Conservation (phyloP, 2,113 vertebrate species). For the Corythoichthys haematopterus region DNA sequence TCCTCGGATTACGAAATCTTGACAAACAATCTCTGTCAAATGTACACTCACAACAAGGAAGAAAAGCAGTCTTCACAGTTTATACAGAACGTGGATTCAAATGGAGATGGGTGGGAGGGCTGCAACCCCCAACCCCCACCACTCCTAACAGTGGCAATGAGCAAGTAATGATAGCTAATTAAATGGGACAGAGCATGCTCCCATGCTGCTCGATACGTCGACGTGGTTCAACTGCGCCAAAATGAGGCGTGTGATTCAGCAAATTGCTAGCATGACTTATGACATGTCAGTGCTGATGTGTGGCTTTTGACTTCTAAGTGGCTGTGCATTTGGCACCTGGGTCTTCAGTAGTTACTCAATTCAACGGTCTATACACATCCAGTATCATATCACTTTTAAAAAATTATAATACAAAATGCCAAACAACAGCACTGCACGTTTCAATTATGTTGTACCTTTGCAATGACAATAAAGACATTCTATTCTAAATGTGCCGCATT, state of each 20-base stretch:
- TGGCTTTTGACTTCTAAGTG: slow-evolving; percentile 5
- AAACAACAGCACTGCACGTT: too few relatives aligned
- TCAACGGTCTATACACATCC: background rate
- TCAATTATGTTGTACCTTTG: too few relatives aligned
- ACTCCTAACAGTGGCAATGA: slow-evolving; percentile 23
- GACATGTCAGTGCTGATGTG: slow-evolving; percentile 1
- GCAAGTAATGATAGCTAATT: slow-evolving; percentile 52
- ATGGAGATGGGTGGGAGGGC: slow-evolving; percentile 14
- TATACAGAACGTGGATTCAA: slow-evolving; percentile 36
- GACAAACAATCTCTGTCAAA: slow-evolving; percentile 21
- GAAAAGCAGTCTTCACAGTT: slow-evolving; percentile 13
- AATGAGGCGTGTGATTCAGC: slow-evolving; percentile 32
- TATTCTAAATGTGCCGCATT: too few relatives aligned
- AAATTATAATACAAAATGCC: background rate
- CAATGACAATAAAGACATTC: too few relatives aligned
- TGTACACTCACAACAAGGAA: slow-evolving; percentile 15
- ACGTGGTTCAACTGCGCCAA: slow-evolving; percentile 8
- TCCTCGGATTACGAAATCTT: slow-evolving; percentile 17
- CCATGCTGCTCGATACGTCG: slow-evolving; percentile 19
- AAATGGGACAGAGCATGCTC: slow-evolving; percentile 43
- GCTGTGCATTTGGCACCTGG: background rate
- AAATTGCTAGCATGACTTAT: slow-evolving; percentile 29
- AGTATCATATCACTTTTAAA: background rate
- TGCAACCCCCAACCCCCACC: background rate
- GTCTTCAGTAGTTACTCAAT: background rate